phyloP scores from a whole-genome alignment of 2,888 invertebrate genomes.

The Diabrotica balteata region DNA sequence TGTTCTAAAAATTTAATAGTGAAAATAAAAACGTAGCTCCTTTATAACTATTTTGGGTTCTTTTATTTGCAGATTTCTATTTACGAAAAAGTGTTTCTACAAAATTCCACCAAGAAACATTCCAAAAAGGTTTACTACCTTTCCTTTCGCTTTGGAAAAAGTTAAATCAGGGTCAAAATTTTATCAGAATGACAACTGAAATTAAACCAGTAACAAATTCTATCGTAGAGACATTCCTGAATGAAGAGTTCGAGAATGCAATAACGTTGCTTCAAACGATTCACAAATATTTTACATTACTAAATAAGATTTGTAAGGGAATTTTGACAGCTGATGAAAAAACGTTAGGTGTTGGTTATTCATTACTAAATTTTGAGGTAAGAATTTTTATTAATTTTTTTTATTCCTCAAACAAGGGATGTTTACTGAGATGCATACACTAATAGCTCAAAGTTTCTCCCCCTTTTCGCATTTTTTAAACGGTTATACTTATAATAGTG shows the following conservation, averaged over 20 bases:
- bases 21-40: too few species aligned
- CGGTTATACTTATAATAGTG: too few species aligned
- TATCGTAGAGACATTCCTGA: constrained; percentile 69
- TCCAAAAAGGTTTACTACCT: constrained; percentile 72
- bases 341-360: constrained; percentile 50
- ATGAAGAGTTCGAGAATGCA: constrained; percentile 68
- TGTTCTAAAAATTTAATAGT: too few species aligned
- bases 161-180: constrained; percentile 66
- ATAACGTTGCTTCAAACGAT: constrained; percentile 68
- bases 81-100: constrained; percentile 32
- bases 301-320: constrained; percentile 70
- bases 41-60: too few species aligned
- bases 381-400: background rate
- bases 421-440: too few species aligned
- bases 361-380: constrained; percentile 66
- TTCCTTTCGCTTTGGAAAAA: constrained; percentile 86
- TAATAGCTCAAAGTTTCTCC: too few species aligned
- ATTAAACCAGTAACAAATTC: constrained; percentile 37
- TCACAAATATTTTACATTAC: constrained; percentile 66
- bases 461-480: too few species aligned
- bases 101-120: constrained; percentile 53
- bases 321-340: constrained; percentile 60
- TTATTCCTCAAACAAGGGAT: too few species aligned
- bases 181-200: constrained; percentile 49
- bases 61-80: constrained; percentile 31